Evolutionary conservation across 2,888 invertebrate species (phyloP).

Genomic region (Ophion ventricosus): DNA sequence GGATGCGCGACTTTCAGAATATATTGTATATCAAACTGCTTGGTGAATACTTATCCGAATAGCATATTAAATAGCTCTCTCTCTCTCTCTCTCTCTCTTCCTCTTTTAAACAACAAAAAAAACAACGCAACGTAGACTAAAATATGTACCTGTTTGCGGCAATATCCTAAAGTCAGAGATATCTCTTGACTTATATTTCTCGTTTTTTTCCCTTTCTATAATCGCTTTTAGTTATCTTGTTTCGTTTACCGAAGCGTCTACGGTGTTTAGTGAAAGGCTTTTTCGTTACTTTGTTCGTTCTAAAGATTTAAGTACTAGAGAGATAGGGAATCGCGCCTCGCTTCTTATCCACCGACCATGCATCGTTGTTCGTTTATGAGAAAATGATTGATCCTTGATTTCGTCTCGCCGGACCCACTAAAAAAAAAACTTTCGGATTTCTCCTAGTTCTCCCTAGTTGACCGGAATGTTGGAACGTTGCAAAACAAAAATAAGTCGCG

Average conservation of each 20-base stretch:
- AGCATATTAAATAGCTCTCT: slow-evolving; percentile 59
- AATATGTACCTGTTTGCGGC: slow-evolving; percentile 66
- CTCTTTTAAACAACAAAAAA: slow-evolving; percentile 38
- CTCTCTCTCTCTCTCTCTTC: slow-evolving; percentile 51
- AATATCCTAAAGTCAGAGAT: slow-evolving; percentile 58
- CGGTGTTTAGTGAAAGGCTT: not conserved
- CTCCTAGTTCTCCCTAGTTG: not conserved
- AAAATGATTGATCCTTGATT: not conserved
- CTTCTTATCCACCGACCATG: not conserved
- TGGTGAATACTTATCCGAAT: slow-evolving; percentile 62
- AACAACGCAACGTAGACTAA: slow-evolving; percentile 56
- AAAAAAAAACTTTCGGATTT: slow-evolving; percentile 14
- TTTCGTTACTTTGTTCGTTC: slow-evolving; percentile 6
- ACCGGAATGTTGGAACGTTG: slow-evolving; percentile 7
- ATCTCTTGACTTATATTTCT: slow-evolving; percentile 36
- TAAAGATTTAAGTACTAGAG: slow-evolving; percentile 23
- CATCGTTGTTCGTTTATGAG: slow-evolving; percentile 5
- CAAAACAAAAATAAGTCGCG: slow-evolving; percentile 1
- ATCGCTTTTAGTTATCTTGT: slow-evolving; percentile 2
- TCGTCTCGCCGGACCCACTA: not conserved
- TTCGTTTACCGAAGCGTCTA: not conserved
- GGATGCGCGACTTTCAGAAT: slow-evolving; percentile 56
- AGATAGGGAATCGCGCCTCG: slow-evolving; percentile 2
- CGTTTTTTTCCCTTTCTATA: not conserved
- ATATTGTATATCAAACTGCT: slow-evolving; percentile 49